phyloP scores from a whole-genome alignment of 2,113 vertebrate species.

The Pungitius pungitius region DNA sequence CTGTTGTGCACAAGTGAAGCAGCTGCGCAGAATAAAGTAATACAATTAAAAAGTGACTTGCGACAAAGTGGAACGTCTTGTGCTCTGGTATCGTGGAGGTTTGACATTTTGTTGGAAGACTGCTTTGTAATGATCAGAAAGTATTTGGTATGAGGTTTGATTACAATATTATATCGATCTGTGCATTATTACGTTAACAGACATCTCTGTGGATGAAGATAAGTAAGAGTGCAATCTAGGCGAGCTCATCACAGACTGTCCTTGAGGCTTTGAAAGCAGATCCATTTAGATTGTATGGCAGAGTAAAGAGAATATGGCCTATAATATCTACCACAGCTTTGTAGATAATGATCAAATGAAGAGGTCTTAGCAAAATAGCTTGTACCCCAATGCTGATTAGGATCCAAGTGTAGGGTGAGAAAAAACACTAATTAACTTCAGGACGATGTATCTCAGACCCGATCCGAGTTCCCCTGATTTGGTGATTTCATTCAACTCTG shows the following conservation, averaged over 20 bases:
- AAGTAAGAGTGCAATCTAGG: constrained; percentile 57
- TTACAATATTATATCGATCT: constrained; percentile 43
- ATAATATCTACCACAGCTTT: constrained; percentile 78
- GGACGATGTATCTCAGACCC: constrained; percentile 30
- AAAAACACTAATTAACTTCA: constrained; percentile 59
- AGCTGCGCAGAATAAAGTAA: background rate
- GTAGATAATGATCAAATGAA: constrained; percentile 81
- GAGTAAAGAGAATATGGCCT: constrained; percentile 74
- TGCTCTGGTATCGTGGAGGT: background rate
- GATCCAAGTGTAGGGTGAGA: constrained; percentile 65
- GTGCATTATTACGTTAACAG: constrained; percentile 66
- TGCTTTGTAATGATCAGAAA: background rate
- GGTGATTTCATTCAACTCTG: constrained; percentile 34
- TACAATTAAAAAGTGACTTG: background rate
- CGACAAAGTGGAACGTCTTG: background rate
- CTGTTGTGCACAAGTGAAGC: background rate
- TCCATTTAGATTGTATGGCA: constrained; percentile 80
- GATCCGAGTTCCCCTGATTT: constrained; percentile 13
- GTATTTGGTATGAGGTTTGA: background rate
- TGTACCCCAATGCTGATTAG: constrained; percentile 74
- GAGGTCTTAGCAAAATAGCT: constrained; percentile 78
- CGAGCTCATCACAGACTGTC: constrained; percentile 67
- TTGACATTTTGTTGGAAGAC: background rate
- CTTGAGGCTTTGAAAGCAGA: constrained; percentile 79
- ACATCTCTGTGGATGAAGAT: constrained; percentile 60